Evolutionary conservation across 2,888 invertebrate species (phyloP).

Genomic region (Nyleta sp.): DNA sequence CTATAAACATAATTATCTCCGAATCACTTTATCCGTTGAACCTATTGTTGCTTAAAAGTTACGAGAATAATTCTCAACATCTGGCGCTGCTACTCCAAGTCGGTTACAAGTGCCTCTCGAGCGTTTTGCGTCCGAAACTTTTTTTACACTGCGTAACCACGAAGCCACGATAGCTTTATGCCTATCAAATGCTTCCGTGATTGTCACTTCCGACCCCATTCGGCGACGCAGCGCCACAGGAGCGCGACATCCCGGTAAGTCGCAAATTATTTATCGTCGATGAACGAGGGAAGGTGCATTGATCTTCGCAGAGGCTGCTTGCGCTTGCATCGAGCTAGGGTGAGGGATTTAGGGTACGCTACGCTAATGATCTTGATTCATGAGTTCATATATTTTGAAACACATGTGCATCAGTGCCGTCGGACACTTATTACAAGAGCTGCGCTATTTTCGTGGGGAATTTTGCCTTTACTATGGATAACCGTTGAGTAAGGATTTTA

Average conservation of each 20-base stretch:
- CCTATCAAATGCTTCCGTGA: constrained; percentile 59
- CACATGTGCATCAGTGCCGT: constrained; percentile 53
- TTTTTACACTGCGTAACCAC: constrained; percentile 56
- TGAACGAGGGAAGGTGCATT: constrained; percentile 63
- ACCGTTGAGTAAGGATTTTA: too few relatives aligned
- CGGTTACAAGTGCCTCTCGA: constrained; percentile 51
- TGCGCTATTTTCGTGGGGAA: constrained; percentile 1
- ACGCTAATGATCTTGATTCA: constrained; percentile 66
- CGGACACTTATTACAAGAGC: constrained; percentile 33
- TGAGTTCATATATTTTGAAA: constrained; percentile 61
- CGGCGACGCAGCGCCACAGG: constrained; percentile 59
- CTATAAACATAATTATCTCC: constrained; percentile 30
- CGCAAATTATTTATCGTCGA: constrained; percentile 65
- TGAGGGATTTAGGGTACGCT: constrained; percentile 59
- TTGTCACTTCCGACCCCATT: constrained; percentile 63
- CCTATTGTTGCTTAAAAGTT: constrained; percentile 42
- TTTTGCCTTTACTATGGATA: constrained; percentile 16
- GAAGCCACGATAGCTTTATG: constrained; percentile 55
- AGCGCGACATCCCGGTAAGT: constrained; percentile 55
- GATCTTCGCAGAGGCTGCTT: constrained; percentile 54
- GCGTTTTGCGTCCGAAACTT: constrained; percentile 51
- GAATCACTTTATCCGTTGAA: constrained; percentile 13
- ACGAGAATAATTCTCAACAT: constrained; percentile 55
- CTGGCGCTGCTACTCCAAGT: constrained; percentile 50
- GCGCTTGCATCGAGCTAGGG: constrained; percentile 32